Evolutionary conservation across 2,797 vertebrate genomes (phyloP).

Genomic region (Pteropus rufus): DNA sequence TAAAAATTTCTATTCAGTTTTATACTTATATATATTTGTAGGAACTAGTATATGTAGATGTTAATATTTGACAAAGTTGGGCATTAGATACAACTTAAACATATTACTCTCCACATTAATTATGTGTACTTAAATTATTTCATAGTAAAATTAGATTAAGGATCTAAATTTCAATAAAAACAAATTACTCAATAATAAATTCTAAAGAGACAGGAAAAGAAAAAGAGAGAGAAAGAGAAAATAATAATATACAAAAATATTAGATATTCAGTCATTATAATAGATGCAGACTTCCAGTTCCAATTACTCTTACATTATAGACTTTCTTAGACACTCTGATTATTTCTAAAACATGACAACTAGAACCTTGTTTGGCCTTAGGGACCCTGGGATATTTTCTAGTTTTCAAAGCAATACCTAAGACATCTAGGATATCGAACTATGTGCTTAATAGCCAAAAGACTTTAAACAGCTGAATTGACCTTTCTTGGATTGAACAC

Average conservation of each 20-base stretch:
- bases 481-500: not conserved
- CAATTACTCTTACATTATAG: not conserved
- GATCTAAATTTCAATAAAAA: not conserved
- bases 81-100: not conserved
- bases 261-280: not conserved
- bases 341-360: not conserved
- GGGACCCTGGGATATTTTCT: not conserved
- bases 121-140: not conserved
- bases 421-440: not conserved
- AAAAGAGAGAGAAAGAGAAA: not conserved
- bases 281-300: not conserved
- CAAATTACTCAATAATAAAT: not conserved
- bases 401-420: not conserved
- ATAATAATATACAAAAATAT: not conserved
- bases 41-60: not conserved
- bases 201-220: not conserved
- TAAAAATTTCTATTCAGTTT: not conserved
- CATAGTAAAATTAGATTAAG: not conserved
- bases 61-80: not conserved
- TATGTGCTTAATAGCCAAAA: not conserved
- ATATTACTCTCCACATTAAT: not conserved
- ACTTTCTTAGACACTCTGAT: not conserved
- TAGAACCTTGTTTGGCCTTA: not conserved
- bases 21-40: not conserved
- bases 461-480: not conserved